Evolutionary conservation across 2,888 invertebrate genomes (phyloP), one percentile per base, ranked within the genome.

Genomic region (Hypsopygia costalis): DNA sequence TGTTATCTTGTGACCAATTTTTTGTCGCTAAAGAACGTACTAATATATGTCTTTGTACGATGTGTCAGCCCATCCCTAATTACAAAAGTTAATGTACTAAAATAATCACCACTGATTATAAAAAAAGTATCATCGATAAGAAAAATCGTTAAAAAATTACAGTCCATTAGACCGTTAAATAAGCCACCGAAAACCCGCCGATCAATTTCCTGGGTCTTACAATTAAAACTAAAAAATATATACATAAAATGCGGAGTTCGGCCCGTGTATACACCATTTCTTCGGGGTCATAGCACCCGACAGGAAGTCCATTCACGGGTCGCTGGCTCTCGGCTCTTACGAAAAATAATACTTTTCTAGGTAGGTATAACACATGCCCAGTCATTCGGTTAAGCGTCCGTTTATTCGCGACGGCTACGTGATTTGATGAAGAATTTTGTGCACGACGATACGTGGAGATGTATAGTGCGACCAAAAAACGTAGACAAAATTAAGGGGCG

Each of bases 251-350:
- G 70, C 75, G 68, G 72, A 73, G 74, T 75, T 78, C 73, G 66
- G 25, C 67, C 56, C 11, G 56, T 55, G 63, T 65, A 69, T 69
- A 72, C 64, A 73, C 76, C 79, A 83, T 82, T 86, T 86, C 81
- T 81, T 79, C 59, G 85, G 82, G 87, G 87, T 87, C 88, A 86
- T 83, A 86, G 87, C 86, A 87, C 88, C 87, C 75, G 74, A 72
- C 82, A 82, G 87, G 87, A 88, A 86, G 68, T 66, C 41, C 47
- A 74, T 86, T 76, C 70, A 75, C 85, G 87, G 87, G 87, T 88
- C 87, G 88, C 61, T 74, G 82, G 67, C 75, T 80, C 62, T 55
- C 75, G 71, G 61, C 74, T 79, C 82, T 81, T 79, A 81, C 82
- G 81, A 86, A 86, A 86, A 83, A 82, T 83, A 69, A 69, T 16